These are phyloP conservation scores for Uropsilus gracilis DNA, from an alignment of 2,113 vertebrate genomes.

Conservation along the genomic window DNA sequence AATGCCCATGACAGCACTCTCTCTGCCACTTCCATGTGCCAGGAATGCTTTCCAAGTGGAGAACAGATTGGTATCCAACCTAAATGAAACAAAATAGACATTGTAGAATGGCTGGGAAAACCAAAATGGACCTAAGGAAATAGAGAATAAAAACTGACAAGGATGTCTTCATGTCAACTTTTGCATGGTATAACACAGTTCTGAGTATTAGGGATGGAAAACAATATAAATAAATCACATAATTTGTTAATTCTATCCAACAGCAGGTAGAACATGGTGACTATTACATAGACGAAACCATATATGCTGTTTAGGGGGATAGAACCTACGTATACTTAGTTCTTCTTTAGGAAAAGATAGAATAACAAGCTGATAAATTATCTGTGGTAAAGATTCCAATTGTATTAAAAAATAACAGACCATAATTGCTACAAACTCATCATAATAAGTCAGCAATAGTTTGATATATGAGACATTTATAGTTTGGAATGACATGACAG, in stretches of 20 bases:
- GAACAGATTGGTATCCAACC: background rate
- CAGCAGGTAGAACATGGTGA: background rate
- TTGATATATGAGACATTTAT: background rate
- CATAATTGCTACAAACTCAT: background rate
- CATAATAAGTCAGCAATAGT: constrained; percentile 27
- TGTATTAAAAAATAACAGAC: background rate
- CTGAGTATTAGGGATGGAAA: constrained; percentile 2
- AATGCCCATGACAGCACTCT: background rate
- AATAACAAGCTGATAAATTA: constrained; percentile 39
- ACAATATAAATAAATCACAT: background rate
- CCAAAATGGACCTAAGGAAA: background rate
- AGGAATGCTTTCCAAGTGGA: background rate
- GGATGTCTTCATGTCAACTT: background rate
- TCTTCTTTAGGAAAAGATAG: background rate
- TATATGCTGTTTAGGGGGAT: background rate
- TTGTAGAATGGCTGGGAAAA: background rate
- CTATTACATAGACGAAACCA: background rate
- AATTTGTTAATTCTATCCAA: background rate
- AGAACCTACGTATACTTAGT: background rate
- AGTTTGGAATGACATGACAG: constrained; percentile 16
- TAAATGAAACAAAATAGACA: constrained; percentile 1
- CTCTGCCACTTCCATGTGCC: background rate
- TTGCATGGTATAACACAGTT: background rate
- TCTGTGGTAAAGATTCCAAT: background rate
- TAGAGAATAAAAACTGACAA: background rate